phyloP scores from a whole-genome alignment of 2,113 vertebrate genomes.

The Saimiri boliviensis region DNA sequence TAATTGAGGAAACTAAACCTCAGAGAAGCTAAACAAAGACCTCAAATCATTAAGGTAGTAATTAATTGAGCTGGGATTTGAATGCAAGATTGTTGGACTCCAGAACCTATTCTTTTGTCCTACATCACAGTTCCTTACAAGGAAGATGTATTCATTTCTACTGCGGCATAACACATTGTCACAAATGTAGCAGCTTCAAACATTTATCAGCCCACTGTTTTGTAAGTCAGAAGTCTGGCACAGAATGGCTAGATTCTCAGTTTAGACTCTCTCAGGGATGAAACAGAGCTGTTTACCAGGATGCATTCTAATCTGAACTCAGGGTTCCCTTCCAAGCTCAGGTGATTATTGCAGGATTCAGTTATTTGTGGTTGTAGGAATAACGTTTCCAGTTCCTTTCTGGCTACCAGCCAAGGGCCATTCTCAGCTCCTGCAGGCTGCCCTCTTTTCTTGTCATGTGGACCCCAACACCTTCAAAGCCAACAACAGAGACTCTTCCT shows the following conservation, averaged over 20 bases:
- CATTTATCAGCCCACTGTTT: not conserved
- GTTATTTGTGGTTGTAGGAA: not conserved
- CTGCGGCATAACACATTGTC: not conserved
- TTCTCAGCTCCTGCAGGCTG: not conserved
- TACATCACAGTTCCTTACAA: not conserved
- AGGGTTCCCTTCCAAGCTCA: not conserved
- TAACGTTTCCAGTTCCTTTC: not conserved
- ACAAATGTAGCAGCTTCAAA: slow-evolving; percentile 7
- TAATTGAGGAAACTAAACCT: slow-evolving; percentile 5
- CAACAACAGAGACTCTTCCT: not conserved
- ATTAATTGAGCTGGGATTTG: not conserved
- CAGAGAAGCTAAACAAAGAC: not conserved
- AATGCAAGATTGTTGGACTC: slow-evolving; percentile 4
- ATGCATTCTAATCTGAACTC: not conserved
- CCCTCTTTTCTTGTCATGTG: not conserved
- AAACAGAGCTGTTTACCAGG: not conserved
- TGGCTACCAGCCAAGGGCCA: not conserved
- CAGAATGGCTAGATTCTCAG: not conserved
- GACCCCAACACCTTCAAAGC: not conserved
- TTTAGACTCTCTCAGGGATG: not conserved
- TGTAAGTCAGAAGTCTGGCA: slow-evolving; percentile 30
- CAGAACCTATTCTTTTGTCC: not conserved
- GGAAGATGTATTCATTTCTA: not conserved
- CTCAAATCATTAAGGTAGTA: not conserved
- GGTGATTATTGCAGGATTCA: not conserved